Base-by-base conservation (phyloP, 2,113 vertebrate species). In the Pipa parva region DNA sequence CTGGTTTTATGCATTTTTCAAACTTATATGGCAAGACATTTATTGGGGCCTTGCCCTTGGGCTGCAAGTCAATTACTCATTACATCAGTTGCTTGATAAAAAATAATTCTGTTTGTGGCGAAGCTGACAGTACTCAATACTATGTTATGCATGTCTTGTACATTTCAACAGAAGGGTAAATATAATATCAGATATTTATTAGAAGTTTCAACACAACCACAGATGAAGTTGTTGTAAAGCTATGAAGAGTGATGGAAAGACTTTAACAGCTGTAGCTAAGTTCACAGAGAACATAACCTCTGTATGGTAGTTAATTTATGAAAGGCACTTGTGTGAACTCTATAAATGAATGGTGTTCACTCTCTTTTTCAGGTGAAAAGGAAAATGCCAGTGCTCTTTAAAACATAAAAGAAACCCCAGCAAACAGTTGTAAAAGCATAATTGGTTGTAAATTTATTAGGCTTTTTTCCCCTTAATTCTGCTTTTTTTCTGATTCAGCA, bases 371-470 rank as follows among this genome's bases (percentile, higher is more conserved):
- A 20, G 25, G 12, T 54, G 17, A 63, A 63, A 39, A 42, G 28
- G 29, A 42, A 55, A 28, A 50, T 24, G 18, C 17, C 5, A 4
- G 20, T 7, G 21, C 12, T 13, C 56, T 25, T 59, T 17, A 21
- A 24, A 15, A 22, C 13, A 63, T 50, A 54, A 64, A 39, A 28
- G 36, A 55, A 64, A 55, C 33, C 12, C n/a, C 36, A 28, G 37
- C 15, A 36, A 64, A 42, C 18, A 21, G 33, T 13, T 18, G 29
- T 52, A 28, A 24, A 45, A 56, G 26, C 4, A 56, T 65, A 56
- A 65, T 56, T 13, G 36, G 11, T 56, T 65, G 54, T 65, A 28
- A 45, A 46, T 65, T 46, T 48, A 29, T 25, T 31, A 46, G 15
- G 42, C 17, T 63, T 26, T 33, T n/a, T 51, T 52, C 37, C 9